Conservation (phyloP, 2,888 invertebrate species). For the Netelia inedita region DNA sequence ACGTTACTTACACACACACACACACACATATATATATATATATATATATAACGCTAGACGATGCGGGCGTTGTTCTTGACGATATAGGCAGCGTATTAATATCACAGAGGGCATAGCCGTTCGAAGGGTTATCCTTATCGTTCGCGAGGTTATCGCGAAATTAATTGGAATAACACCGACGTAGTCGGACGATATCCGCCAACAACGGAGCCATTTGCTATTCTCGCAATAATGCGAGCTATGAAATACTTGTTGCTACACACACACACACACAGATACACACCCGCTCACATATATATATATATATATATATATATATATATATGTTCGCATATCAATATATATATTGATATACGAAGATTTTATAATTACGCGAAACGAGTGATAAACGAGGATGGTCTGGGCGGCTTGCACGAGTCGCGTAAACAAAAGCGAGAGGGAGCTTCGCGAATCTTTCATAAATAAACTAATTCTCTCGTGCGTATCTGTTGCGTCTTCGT, state of each 20-base stretch:
- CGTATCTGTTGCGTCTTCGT: neutral
- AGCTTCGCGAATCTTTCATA: slow-evolving; percentile 32
- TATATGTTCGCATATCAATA: neutral
- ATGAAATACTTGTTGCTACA: no score
- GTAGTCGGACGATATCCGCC: slow-evolving; percentile 69
- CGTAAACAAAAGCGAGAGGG: slow-evolving; percentile 36
- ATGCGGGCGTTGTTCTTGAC: slow-evolving; percentile 32
- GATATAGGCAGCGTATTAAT: slow-evolving; percentile 22
- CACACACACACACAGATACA: no score
- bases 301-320: slow-evolving; percentile 34
- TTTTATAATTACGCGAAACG: slow-evolving; percentile 39
- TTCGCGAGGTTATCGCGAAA: slow-evolving; percentile 72
- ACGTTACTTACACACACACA: neutral
- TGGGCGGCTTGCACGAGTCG: neutral
- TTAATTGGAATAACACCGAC: slow-evolving; percentile 76
- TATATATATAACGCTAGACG: neutral
- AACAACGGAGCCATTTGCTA: slow-evolving; percentile 50
- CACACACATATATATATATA: no score
- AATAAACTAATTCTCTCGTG: slow-evolving; percentile 51
- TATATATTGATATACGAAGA: slow-evolving; percentile 34
- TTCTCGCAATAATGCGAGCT: neutral
- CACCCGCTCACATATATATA: no score
- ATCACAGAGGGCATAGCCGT: slow-evolving; percentile 36
- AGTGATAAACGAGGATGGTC: slow-evolving; percentile 38
- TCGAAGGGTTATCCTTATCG: slow-evolving; percentile 66